Evolutionary conservation across 2,113 vertebrate genomes (phyloP), one percentile per base, ranked within the genome.

Genomic region (Myrmecobius fasciatus): DNA sequence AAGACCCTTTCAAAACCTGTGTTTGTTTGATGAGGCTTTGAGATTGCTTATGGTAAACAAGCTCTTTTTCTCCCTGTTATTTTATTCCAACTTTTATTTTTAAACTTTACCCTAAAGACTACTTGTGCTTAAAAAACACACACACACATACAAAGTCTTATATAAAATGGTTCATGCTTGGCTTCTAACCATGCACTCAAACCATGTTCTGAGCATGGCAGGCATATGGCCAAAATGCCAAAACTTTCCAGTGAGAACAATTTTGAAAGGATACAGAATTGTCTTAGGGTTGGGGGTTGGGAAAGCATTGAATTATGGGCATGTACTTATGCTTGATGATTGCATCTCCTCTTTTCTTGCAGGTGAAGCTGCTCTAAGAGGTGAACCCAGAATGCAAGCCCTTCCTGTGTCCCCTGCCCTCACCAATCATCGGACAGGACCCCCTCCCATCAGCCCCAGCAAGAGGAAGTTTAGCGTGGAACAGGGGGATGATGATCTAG

Each of bases 291-390:
- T 51, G 83, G 0, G 0, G 93, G 88, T 0, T 92, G 52, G 9
- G 0, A n/a, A 22, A 92, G 91, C 43, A 20, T 90, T 0, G 52
- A 26, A 52, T 46, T 8, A 43, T 93, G 93, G 90, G 12, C 12
- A 10, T 0, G 83, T 56, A n/a, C 89, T 92, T 89, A 46, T 25
- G 26, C 83, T 89, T 24, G 52, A 8, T 96, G 89, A 98, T 91
- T 20, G 53, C 49, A 3, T 12, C 31, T 22, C 52, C 36, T 94
- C 75, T 96, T 90, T 94, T n/a, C 92, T 51, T 0, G 0, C 83
- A 99, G 99, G 99, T 97, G 99, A 99, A 98, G 99, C 99, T 95
- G 99, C 99, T 95, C 98, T 99, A 97, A 99, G 99, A 97, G 99
- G 98, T 2, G 99, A 99, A 94, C 98, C 99, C 98, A 99, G 99